Base-by-base conservation (phyloP, 2,113 vertebrate species). In the Candoia aspera region DNA sequence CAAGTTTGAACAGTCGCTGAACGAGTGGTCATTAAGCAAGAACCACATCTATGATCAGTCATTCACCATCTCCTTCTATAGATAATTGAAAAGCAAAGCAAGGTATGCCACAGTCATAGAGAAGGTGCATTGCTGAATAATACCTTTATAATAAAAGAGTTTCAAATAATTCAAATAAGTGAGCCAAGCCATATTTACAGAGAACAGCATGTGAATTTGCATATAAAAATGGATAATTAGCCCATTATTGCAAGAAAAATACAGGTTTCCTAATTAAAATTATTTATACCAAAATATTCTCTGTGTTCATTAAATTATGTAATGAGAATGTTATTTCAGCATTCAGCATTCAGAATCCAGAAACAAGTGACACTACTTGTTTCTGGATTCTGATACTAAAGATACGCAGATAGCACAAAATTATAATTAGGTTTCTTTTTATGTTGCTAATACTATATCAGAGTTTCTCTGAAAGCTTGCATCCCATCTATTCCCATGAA, bases 51-150 rank as follows among this genome's bases (percentile, higher is more conserved):
- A 91, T 86, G 46, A 64, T 17, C 19, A 62, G 5, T 91, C 83
- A 24, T n/a, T 91, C 83, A 53, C 58, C 83, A 91, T 91, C 57
- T 59, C 64, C 83, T 90, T 84, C 54, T 53, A 54, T 73, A 86
- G 83, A 86, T 85, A 59, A 86, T 29, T 91, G 42, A 62, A 86
- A 60, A 91, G 21, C 37, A 84, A 58, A 84, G 19, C 79, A 86
- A 91, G 59, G 84, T 91, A 54, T 86, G 46, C 29, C 42, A 64
- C 46, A 91, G 60, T 26, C 79, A 59, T 29, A 89, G 60, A 89
- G 60, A 29, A 73, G 46, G 49, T 49, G 57, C 29, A 53, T 62
- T 91, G 57, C 37, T 60, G 26, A 62, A 33, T 85, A 46, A 12
- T 90, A 58, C 29, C 79, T 53, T 26, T 53, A 46, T 12, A 62